phyloP scores from a whole-genome alignment of 2,888 invertebrate genomes.

The Acleris holmiana region DNA sequence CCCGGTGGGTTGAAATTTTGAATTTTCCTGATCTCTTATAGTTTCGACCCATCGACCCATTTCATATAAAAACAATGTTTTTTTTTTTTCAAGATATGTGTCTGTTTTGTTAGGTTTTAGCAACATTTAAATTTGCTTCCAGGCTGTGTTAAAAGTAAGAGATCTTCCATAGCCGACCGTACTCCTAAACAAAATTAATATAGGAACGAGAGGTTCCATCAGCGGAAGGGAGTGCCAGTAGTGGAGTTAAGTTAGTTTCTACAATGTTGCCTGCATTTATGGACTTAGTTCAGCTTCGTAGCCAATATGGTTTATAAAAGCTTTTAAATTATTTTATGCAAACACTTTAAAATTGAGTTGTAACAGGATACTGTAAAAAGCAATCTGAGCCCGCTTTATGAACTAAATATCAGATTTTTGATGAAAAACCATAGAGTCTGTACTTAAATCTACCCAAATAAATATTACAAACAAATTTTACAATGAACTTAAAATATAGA shows the following conservation, averaged over 20 bases:
- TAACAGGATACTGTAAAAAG: background rate
- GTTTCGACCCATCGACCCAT: too few species aligned
- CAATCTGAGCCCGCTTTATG: background rate
- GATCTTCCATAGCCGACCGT: background rate
- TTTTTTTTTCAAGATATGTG: too few species aligned
- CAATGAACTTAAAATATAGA: too few species aligned
- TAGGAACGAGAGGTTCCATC: conserved; percentile 29
- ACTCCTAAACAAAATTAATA: conserved; percentile 17
- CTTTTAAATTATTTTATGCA: conserved; percentile 8
- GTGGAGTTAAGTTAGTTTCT: conserved; percentile 31
- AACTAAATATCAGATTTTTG: background rate
- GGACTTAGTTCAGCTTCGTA: conserved; percentile 20
- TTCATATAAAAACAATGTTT: too few species aligned
- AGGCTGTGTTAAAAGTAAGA: too few species aligned
- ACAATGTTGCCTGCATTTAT: conserved; percentile 30
- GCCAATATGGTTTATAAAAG: conserved; percentile 17
- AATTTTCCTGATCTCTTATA: too few species aligned
- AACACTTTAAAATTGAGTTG: background rate
- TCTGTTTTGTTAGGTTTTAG: too few species aligned
- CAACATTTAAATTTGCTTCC: too few species aligned
- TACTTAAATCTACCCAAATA: too few species aligned
- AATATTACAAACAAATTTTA: too few species aligned
- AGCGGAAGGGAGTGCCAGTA: conserved; percentile 29
- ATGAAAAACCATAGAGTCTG: too few species aligned
- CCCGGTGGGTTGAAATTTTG: too few species aligned